These are phyloP conservation scores for Piprites chloris DNA, from an alignment of 2,113 vertebrate species.

Conservation along the genomic window DNA sequence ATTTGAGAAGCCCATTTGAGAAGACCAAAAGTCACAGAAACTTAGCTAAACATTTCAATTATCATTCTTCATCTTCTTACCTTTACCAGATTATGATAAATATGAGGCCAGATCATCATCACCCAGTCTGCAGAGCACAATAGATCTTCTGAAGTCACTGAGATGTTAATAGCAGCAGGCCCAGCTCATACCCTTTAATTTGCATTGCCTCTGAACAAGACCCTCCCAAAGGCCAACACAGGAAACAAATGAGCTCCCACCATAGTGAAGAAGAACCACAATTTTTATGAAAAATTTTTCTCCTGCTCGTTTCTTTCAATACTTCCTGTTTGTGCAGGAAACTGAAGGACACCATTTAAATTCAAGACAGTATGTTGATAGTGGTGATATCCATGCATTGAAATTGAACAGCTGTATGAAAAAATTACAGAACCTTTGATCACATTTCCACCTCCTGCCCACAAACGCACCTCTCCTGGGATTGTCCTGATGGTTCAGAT, in stretches of 20 bases:
- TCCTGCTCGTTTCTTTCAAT: background rate
- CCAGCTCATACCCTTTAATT: background rate
- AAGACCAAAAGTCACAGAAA: background rate
- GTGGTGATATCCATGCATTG: background rate
- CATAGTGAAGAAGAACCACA: background rate
- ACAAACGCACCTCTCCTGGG: background rate
- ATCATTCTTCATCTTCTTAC: background rate
- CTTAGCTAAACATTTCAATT: background rate
- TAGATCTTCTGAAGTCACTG: background rate
- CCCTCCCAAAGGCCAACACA: background rate
- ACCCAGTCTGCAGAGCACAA: background rate
- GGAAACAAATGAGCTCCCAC: background rate
- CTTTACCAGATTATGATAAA: background rate
- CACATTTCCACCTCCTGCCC: background rate
- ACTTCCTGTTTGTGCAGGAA: background rate
- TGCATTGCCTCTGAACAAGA: background rate
- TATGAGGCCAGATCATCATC: background rate
- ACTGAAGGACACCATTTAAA: background rate
- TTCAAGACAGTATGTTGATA: background rate
- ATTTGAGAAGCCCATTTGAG: background rate
- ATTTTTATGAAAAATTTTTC: background rate
- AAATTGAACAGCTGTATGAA: background rate
- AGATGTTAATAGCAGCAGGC: background rate
- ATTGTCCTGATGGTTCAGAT: background rate
- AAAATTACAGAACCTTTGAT: background rate